phyloP scores from a whole-genome alignment of 1,140 invertebrate species.

The Tyrophagus putrescentiae region DNA sequence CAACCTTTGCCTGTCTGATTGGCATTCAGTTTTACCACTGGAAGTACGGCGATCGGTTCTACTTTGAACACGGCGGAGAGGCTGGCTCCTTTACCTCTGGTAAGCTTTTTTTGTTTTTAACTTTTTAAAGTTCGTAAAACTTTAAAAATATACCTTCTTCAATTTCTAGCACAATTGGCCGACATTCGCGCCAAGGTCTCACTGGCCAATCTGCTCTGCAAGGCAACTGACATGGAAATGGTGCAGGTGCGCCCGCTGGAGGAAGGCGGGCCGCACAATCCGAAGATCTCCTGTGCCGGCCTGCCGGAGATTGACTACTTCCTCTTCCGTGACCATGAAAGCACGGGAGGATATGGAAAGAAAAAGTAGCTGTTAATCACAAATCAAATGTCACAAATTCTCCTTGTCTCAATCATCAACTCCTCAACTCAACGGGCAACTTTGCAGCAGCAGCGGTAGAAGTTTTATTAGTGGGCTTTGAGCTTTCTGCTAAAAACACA shows the following conservation, averaged over 20 bases:
- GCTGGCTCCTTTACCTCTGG: constrained; percentile 36
- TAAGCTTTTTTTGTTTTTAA: too few species aligned
- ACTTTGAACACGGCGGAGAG: constrained; percentile 38
- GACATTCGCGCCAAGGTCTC: constrained; percentile 15
- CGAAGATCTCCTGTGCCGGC: constrained; percentile 16
- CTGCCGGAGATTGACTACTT: constrained; percentile 22
- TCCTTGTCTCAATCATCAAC: too few species aligned
- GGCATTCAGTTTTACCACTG: constrained; percentile 28
- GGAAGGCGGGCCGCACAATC: constrained; percentile 2
- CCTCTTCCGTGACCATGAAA: constrained; percentile 17
- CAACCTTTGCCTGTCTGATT: constrained; percentile 27
- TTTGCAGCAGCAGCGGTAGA: too few species aligned
- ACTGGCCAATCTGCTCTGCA: constrained; percentile 19
- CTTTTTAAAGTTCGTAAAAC: neutral
- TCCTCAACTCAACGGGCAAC: too few species aligned
- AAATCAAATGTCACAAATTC: too few species aligned
- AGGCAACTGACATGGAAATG: constrained; percentile 14
- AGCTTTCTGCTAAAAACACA: too few species aligned
- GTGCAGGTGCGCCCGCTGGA: constrained; percentile 13
- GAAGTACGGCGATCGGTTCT: constrained; percentile 30
- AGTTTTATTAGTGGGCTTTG: too few species aligned
- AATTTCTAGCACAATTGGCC: constrained; percentile 31
- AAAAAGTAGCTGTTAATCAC: too few species aligned
- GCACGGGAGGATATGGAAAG: too few species aligned
- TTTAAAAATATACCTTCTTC: constrained; percentile 41